A percentile compares a stretch with the other conserved stretches of the same genome.
These are phyloP conservation scores for Elachura formosa DNA, from an alignment of 2,113 vertebrate species.

Conservation along the genomic window DNA sequence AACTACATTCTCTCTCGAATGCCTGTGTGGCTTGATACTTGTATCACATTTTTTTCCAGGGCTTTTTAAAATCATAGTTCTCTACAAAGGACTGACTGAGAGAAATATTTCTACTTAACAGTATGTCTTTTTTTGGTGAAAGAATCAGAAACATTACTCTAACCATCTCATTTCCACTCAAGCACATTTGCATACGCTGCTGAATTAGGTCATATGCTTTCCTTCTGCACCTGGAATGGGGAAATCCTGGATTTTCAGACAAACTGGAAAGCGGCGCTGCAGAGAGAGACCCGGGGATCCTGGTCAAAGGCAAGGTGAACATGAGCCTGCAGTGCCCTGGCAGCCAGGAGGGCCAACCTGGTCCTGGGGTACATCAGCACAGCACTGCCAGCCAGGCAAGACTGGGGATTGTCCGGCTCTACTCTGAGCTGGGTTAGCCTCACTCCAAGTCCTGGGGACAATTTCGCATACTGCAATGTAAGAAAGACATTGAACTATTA, in stretches of 20 bases:
- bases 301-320: rapidly evolving
- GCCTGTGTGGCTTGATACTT: neutral
- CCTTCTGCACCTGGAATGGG: neutral
- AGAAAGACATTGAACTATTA: neutral
- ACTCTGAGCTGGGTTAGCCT: rapidly evolving
- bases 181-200: neutral
- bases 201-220: neutral
- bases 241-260: neutral
- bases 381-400: rapidly evolving
- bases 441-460: neutral
- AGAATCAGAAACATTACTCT: neutral
- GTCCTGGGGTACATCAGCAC: neutral
- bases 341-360: neutral
- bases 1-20: neutral
- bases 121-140: neutral
- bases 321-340: neutral
- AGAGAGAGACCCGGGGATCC: rapidly evolving
- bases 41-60: neutral
- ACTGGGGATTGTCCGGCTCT: neutral
- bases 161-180: neutral
- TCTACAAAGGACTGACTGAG: neutral
- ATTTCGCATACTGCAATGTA: rapidly evolving
- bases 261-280: neutral
- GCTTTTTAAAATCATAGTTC: neutral
- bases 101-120: neutral